These are phyloP conservation scores for Ptiloglossa arizonensis DNA, from an alignment of 1,140 invertebrate genomes.

Conservation along the genomic window DNA sequence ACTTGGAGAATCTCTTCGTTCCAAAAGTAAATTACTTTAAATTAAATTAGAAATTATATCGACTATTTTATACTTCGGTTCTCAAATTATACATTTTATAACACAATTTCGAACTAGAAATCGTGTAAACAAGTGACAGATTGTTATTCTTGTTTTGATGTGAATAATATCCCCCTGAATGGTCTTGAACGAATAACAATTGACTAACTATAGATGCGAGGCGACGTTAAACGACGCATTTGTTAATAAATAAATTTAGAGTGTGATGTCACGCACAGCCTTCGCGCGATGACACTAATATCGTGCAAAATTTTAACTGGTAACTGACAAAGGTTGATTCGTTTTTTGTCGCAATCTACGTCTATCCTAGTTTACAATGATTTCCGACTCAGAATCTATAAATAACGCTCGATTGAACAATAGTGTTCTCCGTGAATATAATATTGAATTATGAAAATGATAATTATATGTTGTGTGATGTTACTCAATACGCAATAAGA, in stretches of 20 bases:
- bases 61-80: too few species aligned
- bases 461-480: background rate
- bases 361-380: background rate
- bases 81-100: too few species aligned
- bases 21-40: too few species aligned
- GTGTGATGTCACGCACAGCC: constrained; percentile 45
- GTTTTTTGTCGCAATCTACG: background rate
- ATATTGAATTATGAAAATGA: background rate
- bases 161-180: constrained; percentile 7
- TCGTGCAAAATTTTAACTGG: constrained; percentile 11
- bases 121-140: background rate
- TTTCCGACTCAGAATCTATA: background rate
- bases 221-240: constrained; percentile 36
- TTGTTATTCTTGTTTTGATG: too few species aligned
- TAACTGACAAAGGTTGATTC: background rate
- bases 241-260: constrained; percentile 56
- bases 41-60: too few species aligned
- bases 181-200: constrained; percentile 23
- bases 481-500: too few species aligned
- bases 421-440: background rate
- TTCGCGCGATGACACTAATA: constrained; percentile 30
- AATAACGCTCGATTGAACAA: constrained; percentile 18
- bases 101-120: too few species aligned
- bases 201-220: constrained; percentile 38
- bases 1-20: too few species aligned